A percentile compares a stretch with the other conserved stretches of the same genome.
Conservation (phyloP, 2,797 vertebrate species). For the Lemur catta region DNA sequence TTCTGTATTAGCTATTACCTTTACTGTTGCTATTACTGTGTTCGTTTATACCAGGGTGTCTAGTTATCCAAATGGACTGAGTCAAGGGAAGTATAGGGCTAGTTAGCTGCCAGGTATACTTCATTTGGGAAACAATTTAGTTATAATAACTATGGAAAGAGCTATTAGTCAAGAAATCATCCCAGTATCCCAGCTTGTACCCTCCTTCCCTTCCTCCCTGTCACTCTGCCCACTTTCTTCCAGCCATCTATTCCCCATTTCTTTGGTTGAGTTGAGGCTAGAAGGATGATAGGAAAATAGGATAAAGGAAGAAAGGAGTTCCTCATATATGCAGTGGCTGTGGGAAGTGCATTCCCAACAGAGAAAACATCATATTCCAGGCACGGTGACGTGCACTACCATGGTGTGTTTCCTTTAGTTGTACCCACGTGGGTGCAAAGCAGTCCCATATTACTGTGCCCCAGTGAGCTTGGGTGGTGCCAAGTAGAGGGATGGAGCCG, state of each 20-base stretch:
- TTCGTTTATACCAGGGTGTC: background rate
- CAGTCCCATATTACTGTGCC: fast-evolving
- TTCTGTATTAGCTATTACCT: background rate
- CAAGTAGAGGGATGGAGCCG: too few species aligned
- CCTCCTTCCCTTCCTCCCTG: background rate
- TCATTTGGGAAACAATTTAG: background rate
- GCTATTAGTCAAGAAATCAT: background rate
- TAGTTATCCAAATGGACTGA: background rate
- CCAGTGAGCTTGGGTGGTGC: background rate
- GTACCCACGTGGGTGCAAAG: background rate
- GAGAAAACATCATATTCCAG: background rate
- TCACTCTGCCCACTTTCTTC: background rate
- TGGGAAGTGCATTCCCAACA: background rate
- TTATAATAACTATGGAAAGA: background rate
- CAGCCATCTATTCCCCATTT: background rate
- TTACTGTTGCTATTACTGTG: background rate
- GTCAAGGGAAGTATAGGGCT: background rate
- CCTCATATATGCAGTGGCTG: background rate
- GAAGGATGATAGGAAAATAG: background rate
- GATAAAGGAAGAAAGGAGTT: background rate
- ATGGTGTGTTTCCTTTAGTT: background rate
- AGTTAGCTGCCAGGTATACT: background rate
- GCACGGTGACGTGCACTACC: background rate
- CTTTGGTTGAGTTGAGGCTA: background rate
- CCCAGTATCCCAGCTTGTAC: background rate